Evolutionary conservation across 2,797 vertebrate genomes (phyloP).

Genomic region (Crocodylus rhombifer): DNA sequence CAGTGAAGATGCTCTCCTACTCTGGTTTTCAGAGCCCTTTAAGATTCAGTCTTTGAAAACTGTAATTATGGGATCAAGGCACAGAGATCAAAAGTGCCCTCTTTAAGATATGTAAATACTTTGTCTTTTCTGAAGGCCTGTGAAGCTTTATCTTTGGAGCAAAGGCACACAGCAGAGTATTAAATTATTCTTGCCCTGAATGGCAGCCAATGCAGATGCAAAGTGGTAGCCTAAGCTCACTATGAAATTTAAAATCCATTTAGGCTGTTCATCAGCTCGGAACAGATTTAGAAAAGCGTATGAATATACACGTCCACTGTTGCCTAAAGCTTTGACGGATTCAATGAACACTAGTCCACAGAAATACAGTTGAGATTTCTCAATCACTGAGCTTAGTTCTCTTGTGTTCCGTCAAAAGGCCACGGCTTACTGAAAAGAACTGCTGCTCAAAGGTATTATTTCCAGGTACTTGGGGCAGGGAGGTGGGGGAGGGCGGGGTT

Average conservation of each 20-base stretch:
- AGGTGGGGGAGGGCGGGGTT: too few species aligned
- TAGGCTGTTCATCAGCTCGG: slow-evolving; percentile 71
- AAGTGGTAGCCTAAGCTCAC: slow-evolving; percentile 62
- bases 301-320: slow-evolving; percentile 33
- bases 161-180: slow-evolving; percentile 3
- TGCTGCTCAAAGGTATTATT: not conserved
- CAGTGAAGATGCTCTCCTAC: not conserved
- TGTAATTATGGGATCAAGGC: not conserved
- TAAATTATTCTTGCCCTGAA: slow-evolving; percentile 56
- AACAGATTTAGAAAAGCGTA: slow-evolving; percentile 72
- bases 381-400: not conserved
- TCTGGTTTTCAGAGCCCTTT: not conserved
- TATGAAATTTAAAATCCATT: slow-evolving; percentile 73
- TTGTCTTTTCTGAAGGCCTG: slow-evolving; percentile 38
- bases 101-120: slow-evolving; percentile 39
- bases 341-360: not conserved
- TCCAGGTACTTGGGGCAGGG: not conserved
- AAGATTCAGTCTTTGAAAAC: slow-evolving; percentile 15
- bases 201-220: slow-evolving; percentile 30
- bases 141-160: slow-evolving; percentile 40
- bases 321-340: slow-evolving; percentile 63
- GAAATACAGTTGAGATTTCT: slow-evolving; percentile 56
- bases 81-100: slow-evolving; percentile 24
- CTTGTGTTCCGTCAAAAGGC: slow-evolving; percentile 17
- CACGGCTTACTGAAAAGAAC: not conserved